A percentile compares a stretch with the other conserved stretches of the same genome.
Conservation (phyloP, 2,113 vertebrate species). For the mouse (Mus musculus) region DNA sequence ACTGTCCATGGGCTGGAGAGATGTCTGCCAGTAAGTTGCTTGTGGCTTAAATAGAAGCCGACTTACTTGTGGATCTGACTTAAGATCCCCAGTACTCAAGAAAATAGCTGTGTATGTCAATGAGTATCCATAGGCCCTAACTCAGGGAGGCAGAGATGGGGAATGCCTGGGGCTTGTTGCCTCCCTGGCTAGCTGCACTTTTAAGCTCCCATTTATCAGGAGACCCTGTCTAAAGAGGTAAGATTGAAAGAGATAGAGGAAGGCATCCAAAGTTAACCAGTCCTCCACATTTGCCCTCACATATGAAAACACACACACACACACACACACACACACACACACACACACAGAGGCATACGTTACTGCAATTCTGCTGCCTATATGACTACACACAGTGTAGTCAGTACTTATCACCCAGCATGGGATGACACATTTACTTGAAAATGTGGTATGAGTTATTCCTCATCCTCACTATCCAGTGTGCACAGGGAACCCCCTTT, state of each 20-base stretch:
- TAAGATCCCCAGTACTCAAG: no score
- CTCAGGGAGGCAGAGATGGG: neutral
- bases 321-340: neutral
- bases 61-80: neutral
- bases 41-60: neutral
- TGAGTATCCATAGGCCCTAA: no score
- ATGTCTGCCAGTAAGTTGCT: no score
- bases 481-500: accelerated
- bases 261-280: neutral
- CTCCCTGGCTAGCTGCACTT: neutral
- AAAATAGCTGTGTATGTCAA: neutral
- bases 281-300: neutral
- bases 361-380: neutral
- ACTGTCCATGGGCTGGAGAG: neutral
- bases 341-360: neutral
- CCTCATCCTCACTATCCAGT: accelerated
- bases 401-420: neutral
- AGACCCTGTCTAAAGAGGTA: neutral
- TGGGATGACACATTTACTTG: neutral
- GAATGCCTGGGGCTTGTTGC: neutral
- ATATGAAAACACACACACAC: neutral
- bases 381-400: neutral
- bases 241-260: neutral
- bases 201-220: neutral
- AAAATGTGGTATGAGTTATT: neutral